Evolutionary conservation across 2,797 vertebrate species (phyloP).

Genomic region (Notolepis coatsorum): DNA sequence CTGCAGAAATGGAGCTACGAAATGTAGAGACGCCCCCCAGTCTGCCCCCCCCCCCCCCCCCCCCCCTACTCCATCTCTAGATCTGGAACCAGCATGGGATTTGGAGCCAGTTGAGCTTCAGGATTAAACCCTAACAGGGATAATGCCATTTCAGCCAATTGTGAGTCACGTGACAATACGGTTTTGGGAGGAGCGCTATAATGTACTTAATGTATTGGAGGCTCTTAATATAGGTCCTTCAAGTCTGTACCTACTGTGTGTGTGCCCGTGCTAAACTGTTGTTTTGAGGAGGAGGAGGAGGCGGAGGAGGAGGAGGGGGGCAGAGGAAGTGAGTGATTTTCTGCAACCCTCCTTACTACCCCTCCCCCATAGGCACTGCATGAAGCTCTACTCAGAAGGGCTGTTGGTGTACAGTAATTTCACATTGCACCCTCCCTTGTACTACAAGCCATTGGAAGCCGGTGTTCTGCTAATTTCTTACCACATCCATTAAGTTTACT

Average conservation of each 20-base stretch:
- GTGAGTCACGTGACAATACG: slow-evolving; percentile 66
- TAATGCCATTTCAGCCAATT: slow-evolving; percentile 74
- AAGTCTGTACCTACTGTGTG: neutral
- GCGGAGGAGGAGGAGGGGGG: too few relatives aligned
- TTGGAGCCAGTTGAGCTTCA: slow-evolving; percentile 61
- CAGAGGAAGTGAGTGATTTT: neutral
- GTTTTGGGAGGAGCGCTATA: slow-evolving; percentile 63
- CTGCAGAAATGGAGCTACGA: too few relatives aligned
- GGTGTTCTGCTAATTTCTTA: too few relatives aligned
- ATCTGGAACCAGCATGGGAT: slow-evolving; percentile 55
- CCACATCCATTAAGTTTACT: too few relatives aligned
- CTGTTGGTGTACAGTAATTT: too few relatives aligned
- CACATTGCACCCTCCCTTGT: too few relatives aligned
- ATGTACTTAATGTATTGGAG: slow-evolving; percentile 63
- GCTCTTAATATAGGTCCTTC: slow-evolving; percentile 32
- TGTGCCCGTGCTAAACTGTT: too few relatives aligned
- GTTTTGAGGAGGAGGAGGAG: too few relatives aligned
- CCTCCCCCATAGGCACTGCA: too few relatives aligned
- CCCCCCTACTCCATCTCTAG: slow-evolving; percentile 54
- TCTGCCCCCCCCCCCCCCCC: slow-evolving; percentile 11
- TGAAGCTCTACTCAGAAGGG: too few relatives aligned
- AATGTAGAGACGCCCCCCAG: too few relatives aligned
- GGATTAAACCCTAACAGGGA: slow-evolving; percentile 67
- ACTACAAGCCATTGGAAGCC: too few relatives aligned
- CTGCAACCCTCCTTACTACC: neutral